Percentiles rank a stretch among this genome's conserved stretches.
Conservation (phyloP, 2,797 vertebrate species). For the Monodelphis domestica region DNA sequence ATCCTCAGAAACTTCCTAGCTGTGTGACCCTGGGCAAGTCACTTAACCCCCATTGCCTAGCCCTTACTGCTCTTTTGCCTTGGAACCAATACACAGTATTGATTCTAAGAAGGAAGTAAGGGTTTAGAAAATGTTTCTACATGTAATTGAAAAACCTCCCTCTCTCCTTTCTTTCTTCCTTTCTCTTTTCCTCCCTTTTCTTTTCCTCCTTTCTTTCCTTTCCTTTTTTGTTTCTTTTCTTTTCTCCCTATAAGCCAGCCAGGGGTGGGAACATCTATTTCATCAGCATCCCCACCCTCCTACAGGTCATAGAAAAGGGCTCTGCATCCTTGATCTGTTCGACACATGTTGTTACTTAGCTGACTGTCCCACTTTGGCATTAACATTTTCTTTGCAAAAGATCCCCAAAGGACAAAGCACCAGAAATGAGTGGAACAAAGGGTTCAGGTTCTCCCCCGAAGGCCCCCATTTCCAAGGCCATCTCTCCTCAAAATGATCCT, state of each 20-base stretch:
- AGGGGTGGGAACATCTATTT: neutral
- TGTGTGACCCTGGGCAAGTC: too few relatives aligned
- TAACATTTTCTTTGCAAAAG: neutral
- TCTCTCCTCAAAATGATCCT: neutral
- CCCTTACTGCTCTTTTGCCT: too few relatives aligned
- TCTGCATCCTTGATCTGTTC: neutral
- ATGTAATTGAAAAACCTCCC: too few relatives aligned
- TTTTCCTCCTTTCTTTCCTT: too few relatives aligned
- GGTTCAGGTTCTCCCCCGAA: neutral
- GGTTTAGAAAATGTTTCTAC: too few relatives aligned
- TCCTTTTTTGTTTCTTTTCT: neutral
- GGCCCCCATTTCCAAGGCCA: slow-evolving; percentile 4
- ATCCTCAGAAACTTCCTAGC: too few relatives aligned
- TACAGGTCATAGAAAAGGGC: neutral
- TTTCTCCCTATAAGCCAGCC: neutral
- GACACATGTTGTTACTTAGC: neutral
- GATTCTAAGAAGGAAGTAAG: too few relatives aligned
- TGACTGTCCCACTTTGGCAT: neutral
- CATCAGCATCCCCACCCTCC: neutral
- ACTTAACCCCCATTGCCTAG: too few relatives aligned
- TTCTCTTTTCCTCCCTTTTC: neutral
- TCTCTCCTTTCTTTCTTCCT: too few relatives aligned
- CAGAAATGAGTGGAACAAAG: neutral
- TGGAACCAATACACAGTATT: too few relatives aligned
- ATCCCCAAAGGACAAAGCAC: neutral